Percentiles rank a stretch among this genome's conserved stretches.
Conservation (phyloP, 2,888 invertebrate genomes). For the Apomyelois bistriatella region DNA sequence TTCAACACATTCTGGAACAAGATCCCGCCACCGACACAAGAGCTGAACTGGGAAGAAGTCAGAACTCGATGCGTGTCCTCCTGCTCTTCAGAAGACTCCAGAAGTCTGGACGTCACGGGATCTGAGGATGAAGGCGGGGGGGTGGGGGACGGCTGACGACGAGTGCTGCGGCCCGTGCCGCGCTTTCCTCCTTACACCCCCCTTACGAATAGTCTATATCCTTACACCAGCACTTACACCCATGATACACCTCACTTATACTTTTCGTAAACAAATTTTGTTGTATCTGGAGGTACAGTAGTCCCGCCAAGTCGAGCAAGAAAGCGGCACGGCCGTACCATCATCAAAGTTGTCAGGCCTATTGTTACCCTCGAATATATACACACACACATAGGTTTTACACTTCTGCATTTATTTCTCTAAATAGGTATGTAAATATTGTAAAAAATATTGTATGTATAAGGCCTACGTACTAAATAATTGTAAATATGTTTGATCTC, state of each 20-base stretch:
- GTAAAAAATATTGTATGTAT: background rate
- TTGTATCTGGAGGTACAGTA: too few species aligned
- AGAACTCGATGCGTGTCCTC: slow-evolving; percentile 56
- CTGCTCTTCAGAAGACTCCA: slow-evolving; percentile 70
- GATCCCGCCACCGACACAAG: slow-evolving; percentile 57
- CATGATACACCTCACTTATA: slow-evolving; percentile 55
- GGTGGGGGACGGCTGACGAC: slow-evolving; percentile 62
- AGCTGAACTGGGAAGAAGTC: slow-evolving; percentile 58
- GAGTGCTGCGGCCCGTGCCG: slow-evolving; percentile 76
- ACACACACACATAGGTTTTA: too few species aligned
- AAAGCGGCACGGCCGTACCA: too few species aligned
- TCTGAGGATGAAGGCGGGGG: slow-evolving; percentile 73
- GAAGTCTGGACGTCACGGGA: slow-evolving; percentile 75
- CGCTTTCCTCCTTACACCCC: slow-evolving; percentile 61
- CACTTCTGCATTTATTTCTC: too few species aligned
- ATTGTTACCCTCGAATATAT: too few species aligned
- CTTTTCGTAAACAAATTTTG: slow-evolving; percentile 44
- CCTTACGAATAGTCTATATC: slow-evolving; percentile 43
- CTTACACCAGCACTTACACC: slow-evolving; percentile 49
- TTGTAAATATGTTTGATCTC: slow-evolving; percentile 51
- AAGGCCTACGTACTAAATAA: slow-evolving; percentile 4
- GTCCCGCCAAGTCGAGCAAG: too few species aligned
- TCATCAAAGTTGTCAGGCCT: too few species aligned
- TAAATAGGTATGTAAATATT: background rate
- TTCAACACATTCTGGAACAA: slow-evolving; percentile 75